A percentile compares a stretch with the other conserved stretches of the same genome.
phyloP scores from a whole-genome alignment of 2,888 invertebrate species.

The Rhamphomyia laevipes region DNA sequence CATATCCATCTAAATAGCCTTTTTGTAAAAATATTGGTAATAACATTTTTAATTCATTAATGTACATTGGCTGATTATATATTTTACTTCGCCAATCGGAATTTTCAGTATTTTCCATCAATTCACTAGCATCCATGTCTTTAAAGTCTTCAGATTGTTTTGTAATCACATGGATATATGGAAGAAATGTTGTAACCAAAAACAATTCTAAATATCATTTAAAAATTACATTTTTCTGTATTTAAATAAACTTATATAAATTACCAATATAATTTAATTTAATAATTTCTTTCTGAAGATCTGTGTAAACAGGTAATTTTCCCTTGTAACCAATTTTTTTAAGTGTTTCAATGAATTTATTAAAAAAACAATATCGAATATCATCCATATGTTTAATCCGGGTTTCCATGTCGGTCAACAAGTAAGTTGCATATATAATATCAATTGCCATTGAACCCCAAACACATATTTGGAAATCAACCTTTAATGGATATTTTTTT shows the following conservation, averaged over 20 bases:
- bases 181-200: no score
- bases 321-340: slow-evolving; percentile 6
- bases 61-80: no score
- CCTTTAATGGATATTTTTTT: slow-evolving; percentile 1
- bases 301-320: slow-evolving; percentile 7
- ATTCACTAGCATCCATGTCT: no score
- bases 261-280: slow-evolving; percentile 9
- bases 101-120: no score
- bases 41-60: no score
- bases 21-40: no score
- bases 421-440: slow-evolving; percentile 6
- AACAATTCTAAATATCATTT: not conserved
- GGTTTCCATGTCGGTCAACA: slow-evolving; percentile 5
- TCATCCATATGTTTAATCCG: slow-evolving; percentile 9
- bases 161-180: no score
- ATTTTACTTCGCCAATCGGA: no score
- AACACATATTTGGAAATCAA: slow-evolving; percentile 13
- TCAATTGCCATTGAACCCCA: slow-evolving; percentile 13
- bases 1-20: no score
- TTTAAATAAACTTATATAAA: not conserved
- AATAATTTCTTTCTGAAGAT: slow-evolving; percentile 10
- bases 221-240: not conserved
- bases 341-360: slow-evolving; percentile 7
- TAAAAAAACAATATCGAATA: slow-evolving; percentile 9
- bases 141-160: no score